Conservation (phyloP, 2,888 invertebrate species). For the Drosophila leonis region DNA sequence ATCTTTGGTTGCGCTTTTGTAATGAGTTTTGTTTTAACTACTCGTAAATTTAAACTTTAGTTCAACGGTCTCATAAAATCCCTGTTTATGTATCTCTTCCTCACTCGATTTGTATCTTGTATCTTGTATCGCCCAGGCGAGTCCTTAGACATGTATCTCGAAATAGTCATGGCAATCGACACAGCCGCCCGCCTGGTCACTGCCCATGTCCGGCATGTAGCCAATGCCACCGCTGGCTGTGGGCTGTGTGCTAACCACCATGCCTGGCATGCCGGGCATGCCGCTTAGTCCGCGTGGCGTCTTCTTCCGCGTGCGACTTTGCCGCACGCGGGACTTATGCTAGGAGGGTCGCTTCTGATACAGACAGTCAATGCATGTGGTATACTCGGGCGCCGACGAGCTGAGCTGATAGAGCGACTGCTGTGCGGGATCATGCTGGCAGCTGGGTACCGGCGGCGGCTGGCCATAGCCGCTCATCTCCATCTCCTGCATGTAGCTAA, state of each 20-base stretch:
- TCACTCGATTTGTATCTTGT: neutral
- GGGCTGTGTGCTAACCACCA: constrained; percentile 66
- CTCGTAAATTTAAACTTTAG: constrained; percentile 33
- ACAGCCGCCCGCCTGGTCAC: constrained; percentile 80
- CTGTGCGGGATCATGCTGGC: constrained; percentile 58
- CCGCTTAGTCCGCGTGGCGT: constrained; percentile 83
- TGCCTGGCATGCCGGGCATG: constrained; percentile 54
- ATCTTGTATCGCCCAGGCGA: neutral
- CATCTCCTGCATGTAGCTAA: constrained; percentile 57
- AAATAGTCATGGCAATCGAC: constrained; percentile 85
- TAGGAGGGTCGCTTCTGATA: constrained; percentile 89
- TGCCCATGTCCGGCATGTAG: constrained; percentile 62
- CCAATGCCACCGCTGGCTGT: constrained; percentile 59
- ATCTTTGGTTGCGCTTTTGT: constrained; percentile 67
- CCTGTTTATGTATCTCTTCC: constrained; percentile 51
- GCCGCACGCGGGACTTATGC: constrained; percentile 88
- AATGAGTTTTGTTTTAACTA: constrained; percentile 27
- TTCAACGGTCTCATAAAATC: constrained; percentile 56
- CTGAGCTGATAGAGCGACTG: constrained; percentile 75
- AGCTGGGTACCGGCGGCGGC: constrained; percentile 40
- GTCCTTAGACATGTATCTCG: constrained; percentile 88
- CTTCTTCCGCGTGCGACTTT: constrained; percentile 88
- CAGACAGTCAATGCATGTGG: constrained; percentile 91
- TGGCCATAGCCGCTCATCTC: constrained; percentile 63
- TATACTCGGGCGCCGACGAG: constrained; percentile 88